phyloP scores from a whole-genome alignment of 1,140 invertebrate species.

The Macrotrachela quadricornifera region DNA sequence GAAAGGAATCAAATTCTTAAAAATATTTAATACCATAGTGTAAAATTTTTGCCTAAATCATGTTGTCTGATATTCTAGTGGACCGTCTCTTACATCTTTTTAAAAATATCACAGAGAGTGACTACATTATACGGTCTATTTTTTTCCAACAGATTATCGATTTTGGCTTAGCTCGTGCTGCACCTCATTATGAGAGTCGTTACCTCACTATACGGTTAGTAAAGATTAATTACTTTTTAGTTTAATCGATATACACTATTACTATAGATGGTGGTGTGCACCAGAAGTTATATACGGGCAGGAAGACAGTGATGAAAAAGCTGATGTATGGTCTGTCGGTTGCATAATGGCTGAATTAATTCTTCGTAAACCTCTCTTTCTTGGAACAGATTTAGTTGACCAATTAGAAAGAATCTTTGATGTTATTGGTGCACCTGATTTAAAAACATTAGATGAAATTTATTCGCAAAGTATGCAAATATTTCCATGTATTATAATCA shows the following conservation, averaged over 20 bases:
- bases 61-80: too few species aligned
- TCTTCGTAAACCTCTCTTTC: neutral
- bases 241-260: too few species aligned
- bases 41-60: too few species aligned
- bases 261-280: conserved; percentile 48
- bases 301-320: conserved; percentile 99
- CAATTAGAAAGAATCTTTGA: conserved; percentile 83
- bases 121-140: too few species aligned
- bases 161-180: conserved; percentile 75
- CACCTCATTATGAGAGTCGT: conserved; percentile 63
- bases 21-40: too few species aligned
- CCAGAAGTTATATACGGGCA: conserved; percentile 99
- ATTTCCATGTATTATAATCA: too few species aligned
- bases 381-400: conserved; percentile 29
- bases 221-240: too few species aligned
- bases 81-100: too few species aligned
- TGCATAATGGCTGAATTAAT: neutral
- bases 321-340: conserved; percentile 22
- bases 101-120: too few species aligned
- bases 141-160: conserved; percentile 56
- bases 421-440: conserved; percentile 26
- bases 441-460: too few species aligned
- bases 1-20: too few species aligned
- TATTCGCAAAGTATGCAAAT: too few species aligned
- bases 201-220: conserved; percentile 65